Evolutionary conservation across 2,888 invertebrate species (phyloP).

Genomic region (Euplexia lucipara): DNA sequence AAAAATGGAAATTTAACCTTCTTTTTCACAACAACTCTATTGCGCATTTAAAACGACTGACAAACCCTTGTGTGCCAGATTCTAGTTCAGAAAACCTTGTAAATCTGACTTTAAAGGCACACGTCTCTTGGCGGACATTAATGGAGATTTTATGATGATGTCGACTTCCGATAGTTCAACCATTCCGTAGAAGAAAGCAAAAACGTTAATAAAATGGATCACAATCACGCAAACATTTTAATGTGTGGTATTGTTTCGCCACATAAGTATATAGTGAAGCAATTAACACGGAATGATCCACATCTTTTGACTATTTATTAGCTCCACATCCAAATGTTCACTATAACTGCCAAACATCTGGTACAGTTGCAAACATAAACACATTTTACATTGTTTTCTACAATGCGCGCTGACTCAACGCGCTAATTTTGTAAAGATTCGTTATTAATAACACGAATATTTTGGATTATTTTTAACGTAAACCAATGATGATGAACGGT

Average conservation of each 20-base stretch:
- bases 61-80: constrained; percentile 10
- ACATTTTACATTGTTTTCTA: constrained; percentile 50
- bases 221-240: constrained; percentile 3
- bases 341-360: constrained; percentile 49
- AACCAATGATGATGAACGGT: constrained; percentile 46
- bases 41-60: constrained; percentile 13
- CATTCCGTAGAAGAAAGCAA: constrained; percentile 17
- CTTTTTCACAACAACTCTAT: constrained; percentile 8
- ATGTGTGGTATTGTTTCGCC: neutral
- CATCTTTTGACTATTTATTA: constrained; percentile 42
- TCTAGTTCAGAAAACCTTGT: constrained; percentile 39
- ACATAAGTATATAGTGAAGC: neutral
- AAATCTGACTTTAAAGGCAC: constrained; percentile 43
- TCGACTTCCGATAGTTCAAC: constrained; percentile 44
- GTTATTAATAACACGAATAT: constrained; percentile 55
- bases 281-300: neutral
- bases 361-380: constrained; percentile 37
- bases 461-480: constrained; percentile 62
- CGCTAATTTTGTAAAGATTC: constrained; percentile 52
- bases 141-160: constrained; percentile 40
- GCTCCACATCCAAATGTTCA: constrained; percentile 32
- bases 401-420: constrained; percentile 53
- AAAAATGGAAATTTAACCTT: neutral
- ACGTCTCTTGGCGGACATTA: constrained; percentile 35
- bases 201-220: constrained; percentile 1